Evolutionary conservation across 2,113 vertebrate species (phyloP), one percentile per base, ranked within the genome.

Genomic region (Galeopterus variegatus): DNA sequence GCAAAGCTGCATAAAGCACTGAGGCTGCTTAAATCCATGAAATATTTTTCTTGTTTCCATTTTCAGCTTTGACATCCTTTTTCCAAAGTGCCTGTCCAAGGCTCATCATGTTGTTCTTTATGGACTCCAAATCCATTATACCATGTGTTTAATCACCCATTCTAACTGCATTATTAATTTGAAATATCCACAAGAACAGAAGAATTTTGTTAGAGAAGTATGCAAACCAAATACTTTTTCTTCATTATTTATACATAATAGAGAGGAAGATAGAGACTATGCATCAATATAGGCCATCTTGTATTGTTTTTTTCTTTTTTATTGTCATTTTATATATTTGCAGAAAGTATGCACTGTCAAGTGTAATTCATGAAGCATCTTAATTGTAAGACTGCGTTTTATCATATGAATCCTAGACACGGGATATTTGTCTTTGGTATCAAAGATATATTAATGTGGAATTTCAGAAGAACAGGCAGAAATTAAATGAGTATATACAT

Each of bases 1-100:
- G 64, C 77, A 92, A 97, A 98, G 86, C 56, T 60, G n/a, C 92
- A 67, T 95, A 93, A 4, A 92, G 79, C 90, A 58, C 76, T 70
- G 52, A 94, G 58, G 21, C 41, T 96, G 52, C 92, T 97, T 96
- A 82, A 95, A 90, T 65, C 81, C 73, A 82, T 26, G 31, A 0
- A 50, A 72, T 70, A n/a, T 97, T 92, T 97, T 97, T 95, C 62
- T 67, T 45, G 31, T 94, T 93, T 95, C 90, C 41, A 75, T 96
- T 98, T 96, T 93, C 79, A 14, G 60, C 76, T 97, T 97, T 95
- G 86, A 89, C 64, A 79, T 12, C 8, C 8, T 96, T 97, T 86
- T 90, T 62, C 96, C 91, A 88, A 98, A 97, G 87, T 97, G 97
- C 88, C 95, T 94, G 73, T 95, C 95, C 94, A 17, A 82, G 33